These are phyloP conservation scores for Neosilurus mollespiculum DNA, from an alignment of 2,797 vertebrate species.

Conservation along the genomic window DNA sequence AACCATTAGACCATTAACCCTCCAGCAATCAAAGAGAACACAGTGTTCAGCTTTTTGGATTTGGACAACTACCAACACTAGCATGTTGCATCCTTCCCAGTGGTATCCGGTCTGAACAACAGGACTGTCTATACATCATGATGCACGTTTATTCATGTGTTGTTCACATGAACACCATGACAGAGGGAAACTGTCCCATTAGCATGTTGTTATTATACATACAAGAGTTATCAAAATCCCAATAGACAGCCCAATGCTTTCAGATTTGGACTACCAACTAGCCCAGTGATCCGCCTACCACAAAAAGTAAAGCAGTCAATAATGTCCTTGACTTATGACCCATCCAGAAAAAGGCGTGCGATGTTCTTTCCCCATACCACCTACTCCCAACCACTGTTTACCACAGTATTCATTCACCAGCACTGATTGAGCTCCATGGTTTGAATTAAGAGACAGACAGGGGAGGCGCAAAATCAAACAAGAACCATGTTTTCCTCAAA, in stretches of 20 bases:
- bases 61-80: conserved; percentile 15
- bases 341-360: conserved; percentile 2
- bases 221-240: background rate
- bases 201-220: background rate
- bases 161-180: background rate
- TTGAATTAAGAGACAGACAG: conserved; percentile 31
- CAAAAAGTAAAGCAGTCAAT: background rate
- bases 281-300: background rate
- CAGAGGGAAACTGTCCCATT: background rate
- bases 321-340: background rate
- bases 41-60: conserved; percentile 12
- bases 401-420: conserved; percentile 41
- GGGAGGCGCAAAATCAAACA: conserved; percentile 30
- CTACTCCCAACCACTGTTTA: conserved; percentile 30
- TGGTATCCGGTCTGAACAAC: conserved; percentile 6
- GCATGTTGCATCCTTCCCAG: background rate
- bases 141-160: background rate
- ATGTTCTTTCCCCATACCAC: conserved; percentile 11
- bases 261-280: background rate
- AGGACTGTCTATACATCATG: background rate
- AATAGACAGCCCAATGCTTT: background rate
- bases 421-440: conserved; percentile 44
- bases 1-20: conserved; percentile 22
- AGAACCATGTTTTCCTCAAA: conserved; percentile 44
- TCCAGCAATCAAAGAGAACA: conserved; percentile 12